Evolutionary conservation across 2,113 vertebrate species (phyloP), one percentile per base, ranked within the genome.

Genomic region (Oryzias javanicus): DNA sequence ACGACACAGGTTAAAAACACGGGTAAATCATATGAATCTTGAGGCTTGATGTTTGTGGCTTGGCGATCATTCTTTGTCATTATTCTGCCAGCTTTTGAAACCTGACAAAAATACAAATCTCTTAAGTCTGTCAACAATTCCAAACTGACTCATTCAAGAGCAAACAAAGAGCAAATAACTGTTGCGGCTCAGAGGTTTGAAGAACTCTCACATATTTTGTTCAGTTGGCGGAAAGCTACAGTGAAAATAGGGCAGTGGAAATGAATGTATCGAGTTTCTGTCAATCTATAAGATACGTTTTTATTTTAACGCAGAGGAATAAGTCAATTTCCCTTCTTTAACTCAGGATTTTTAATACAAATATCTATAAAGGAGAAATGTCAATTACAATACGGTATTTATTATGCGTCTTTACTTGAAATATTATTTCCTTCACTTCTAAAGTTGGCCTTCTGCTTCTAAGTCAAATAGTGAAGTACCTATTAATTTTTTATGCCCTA

Each of bases 401-500:
- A 13, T 62, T 64, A 72, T 49, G 55, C 42, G 55, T 48, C 46
- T 47, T 58, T 57, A 57, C 41, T 49, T 27, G 16, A 8, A 63
- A 42, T 67, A 29, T 45, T n/a, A 69, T 57, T 68, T 61, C 51
- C 64, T 53, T 49, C 65, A 65, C 65, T 48, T 64, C 63, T 27
- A 60, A 67, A 77, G 71, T 71, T 57, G 64, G 57, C 74, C 35
- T 12, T 35, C 35, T 63, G 70, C 48, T 72, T 55, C 61, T 29
- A 15, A 35, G 81, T 66, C 85, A 83, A 79, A 66, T 60, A 81
- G 66, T 72, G 29, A 55, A 77, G 40, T 76, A 14, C 58, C 42
- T 40, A 84, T 90, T 77, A 78, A 89, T 87, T 77, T 90, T 90
- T 87, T 64, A 89, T 89, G 82, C 45, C 55, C 50, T 48, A 64